A percentile compares a stretch with the other conserved stretches of the same genome.
phyloP scores from a whole-genome alignment of 2,113 vertebrate genomes.

The Mirounga angustirostris region DNA sequence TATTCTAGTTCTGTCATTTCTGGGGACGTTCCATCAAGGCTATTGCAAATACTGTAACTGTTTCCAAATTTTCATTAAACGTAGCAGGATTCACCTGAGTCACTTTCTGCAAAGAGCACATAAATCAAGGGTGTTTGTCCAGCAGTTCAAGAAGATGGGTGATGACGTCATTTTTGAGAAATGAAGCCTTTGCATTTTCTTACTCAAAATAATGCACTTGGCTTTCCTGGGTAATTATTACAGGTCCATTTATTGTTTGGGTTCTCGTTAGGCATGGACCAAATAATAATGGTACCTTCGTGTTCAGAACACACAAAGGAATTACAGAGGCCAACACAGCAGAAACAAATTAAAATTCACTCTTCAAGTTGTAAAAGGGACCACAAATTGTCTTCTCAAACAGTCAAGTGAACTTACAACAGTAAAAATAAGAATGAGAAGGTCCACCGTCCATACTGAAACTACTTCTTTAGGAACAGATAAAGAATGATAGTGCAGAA shows the following conservation, averaged over 20 bases:
- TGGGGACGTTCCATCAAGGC: neutral
- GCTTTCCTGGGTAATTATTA: conserved; percentile 42
- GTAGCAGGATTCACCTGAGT: neutral
- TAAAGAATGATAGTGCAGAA: neutral
- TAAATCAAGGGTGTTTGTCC: neutral
- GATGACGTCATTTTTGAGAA: conserved; percentile 41
- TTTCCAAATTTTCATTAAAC: conserved; percentile 24
- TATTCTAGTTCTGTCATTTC: neutral
- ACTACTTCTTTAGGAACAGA: neutral
- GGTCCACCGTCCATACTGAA: neutral
- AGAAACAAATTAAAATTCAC: conserved; percentile 46
- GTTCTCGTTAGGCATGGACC: neutral
- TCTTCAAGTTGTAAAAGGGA: conserved; percentile 36
- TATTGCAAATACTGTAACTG: neutral
- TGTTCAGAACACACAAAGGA: neutral
- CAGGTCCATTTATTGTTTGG: neutral
- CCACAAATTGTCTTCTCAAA: neutral
- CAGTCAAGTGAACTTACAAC: neutral
- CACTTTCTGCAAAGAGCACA: neutral
- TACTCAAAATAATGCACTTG: conserved; percentile 65
- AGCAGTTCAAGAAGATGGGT: neutral
- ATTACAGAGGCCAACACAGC: neutral
- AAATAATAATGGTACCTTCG: neutral
- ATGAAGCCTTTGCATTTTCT: neutral
- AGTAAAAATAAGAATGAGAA: neutral